Percentiles rank a stretch among this genome's conserved stretches.
phyloP scores from a whole-genome alignment of 2,797 vertebrate species.

The Pantherophis alleghaniensis region DNA sequence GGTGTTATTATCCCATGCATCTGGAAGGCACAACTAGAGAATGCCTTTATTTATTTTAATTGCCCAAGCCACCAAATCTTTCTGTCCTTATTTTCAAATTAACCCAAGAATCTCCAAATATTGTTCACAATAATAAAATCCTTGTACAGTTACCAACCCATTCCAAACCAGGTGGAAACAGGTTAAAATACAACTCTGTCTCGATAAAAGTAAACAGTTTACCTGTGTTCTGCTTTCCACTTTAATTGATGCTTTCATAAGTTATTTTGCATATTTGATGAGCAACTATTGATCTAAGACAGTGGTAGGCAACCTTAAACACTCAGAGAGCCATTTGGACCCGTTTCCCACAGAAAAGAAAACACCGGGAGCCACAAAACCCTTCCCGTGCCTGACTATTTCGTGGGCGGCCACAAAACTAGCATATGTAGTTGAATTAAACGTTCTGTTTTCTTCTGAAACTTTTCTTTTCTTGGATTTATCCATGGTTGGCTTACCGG shows the following conservation, averaged over 20 bases:
- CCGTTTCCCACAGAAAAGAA: too few species aligned
- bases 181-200: background rate
- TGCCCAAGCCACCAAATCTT: background rate
- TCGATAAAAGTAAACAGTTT: background rate
- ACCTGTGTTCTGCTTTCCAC: background rate
- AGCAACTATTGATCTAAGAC: background rate
- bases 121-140: background rate
- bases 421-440: too few species aligned
- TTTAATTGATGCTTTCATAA: background rate
- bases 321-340: too few species aligned
- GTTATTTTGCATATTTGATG: background rate
- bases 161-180: background rate
- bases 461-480: too few species aligned
- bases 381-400: too few species aligned
- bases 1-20: background rate
- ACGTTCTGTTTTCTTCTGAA: too few species aligned
- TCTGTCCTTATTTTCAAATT: background rate
- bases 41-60: background rate
- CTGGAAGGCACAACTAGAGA: background rate
- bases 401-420: too few species aligned
- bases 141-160: background rate
- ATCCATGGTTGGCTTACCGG: too few species aligned
- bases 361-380: too few species aligned
- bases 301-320: too few species aligned
- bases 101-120: background rate